A percentile compares a stretch with the other conserved stretches of the same genome.
Evolutionary conservation across 1,140 invertebrate genomes (phyloP).

Genomic region (Philotrypesis tridentata): DNA sequence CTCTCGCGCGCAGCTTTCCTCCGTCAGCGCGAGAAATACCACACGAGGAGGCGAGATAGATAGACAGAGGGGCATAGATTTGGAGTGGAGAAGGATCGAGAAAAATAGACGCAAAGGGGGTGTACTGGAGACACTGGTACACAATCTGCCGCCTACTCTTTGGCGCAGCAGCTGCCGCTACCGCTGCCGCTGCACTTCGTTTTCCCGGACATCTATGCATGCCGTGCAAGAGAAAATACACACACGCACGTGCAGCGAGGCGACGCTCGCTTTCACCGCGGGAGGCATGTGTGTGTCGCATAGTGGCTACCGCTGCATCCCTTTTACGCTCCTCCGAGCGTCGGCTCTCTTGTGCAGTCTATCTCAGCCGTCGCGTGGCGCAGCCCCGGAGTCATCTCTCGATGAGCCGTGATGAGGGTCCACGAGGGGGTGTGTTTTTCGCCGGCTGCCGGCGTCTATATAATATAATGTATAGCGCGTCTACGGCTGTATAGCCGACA

Average conservation of each 20-base stretch:
- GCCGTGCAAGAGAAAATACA: background rate
- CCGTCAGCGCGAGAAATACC: background rate
- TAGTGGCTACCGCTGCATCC: background rate
- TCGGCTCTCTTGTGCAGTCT: background rate
- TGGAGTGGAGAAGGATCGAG: constrained; percentile 10
- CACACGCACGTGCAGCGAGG: background rate
- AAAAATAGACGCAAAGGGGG: constrained; percentile 50
- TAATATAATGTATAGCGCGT: too few species aligned
- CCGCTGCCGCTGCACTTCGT: constrained; percentile 51
- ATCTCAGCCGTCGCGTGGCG: background rate
- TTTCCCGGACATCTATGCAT: background rate
- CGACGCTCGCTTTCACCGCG: background rate
- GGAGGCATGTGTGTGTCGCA: background rate
- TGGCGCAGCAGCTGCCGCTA: constrained; percentile 64
- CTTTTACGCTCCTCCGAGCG: background rate
- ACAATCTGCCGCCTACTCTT: constrained; percentile 60
- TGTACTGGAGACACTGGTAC: too few species aligned
- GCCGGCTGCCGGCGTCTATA: background rate
- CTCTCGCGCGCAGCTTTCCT: background rate
- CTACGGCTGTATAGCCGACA: too few species aligned
- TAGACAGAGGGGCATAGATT: background rate
- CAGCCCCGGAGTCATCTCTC: constrained; percentile 13
- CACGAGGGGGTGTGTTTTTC: constrained; percentile 4
- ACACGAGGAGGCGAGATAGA: too few species aligned
- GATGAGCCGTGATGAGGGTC: constrained; percentile 43